Evolutionary conservation across 64 coral and sea anemone species (phyloP), one percentile per base, ranked within the genome.

Genomic region (Platygyra sinensis): DNA sequence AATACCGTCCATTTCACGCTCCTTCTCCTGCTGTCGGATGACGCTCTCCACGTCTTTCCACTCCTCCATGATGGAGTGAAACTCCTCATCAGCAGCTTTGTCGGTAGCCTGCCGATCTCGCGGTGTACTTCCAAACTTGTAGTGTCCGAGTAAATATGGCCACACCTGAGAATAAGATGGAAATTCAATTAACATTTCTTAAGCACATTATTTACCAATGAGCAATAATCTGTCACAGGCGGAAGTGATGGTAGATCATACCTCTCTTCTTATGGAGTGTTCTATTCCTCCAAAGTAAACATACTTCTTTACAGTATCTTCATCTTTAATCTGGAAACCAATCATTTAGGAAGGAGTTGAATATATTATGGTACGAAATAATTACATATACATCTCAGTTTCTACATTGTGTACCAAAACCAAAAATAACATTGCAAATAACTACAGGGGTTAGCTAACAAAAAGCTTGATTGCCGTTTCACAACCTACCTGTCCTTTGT

Each of bases 281-380:
- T 96, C 91, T 50, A 99, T 85, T 75, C 97, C 94, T 38, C 97
- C 97, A 91, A 88, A 94, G 78, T 99, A 99, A 0, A 91, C 76
- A 27, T 60, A 91, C 72, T 89, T 87, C 62, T 91, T 90, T 9
- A 98, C 86, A 19, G 67, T 11, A 60, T 71, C 89, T 83, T 98
- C 86, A 27, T 94, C 91, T 24, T 80, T 97, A 8, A 98, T 87
- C 96, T 94, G 59, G 32, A 62, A 52, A 62, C 67, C 25, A 76
- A 61, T 30, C 30, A n/a, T n/a, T 38, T 24, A 11, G 32, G 2
- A 13, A 16, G 0, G 54, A 57, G 54, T 57, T 57, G 11, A 57
- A 57, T 54, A 54, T 10, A 8, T 57, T 57, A 14, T 16, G 15
- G 15, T 57, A 57, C 15, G 54, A 46, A 5, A 57, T 15, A 57